Evolutionary conservation across 2,888 invertebrate species (phyloP), one percentile per base, ranked within the genome.

Genomic region (Diadromus collaris): DNA sequence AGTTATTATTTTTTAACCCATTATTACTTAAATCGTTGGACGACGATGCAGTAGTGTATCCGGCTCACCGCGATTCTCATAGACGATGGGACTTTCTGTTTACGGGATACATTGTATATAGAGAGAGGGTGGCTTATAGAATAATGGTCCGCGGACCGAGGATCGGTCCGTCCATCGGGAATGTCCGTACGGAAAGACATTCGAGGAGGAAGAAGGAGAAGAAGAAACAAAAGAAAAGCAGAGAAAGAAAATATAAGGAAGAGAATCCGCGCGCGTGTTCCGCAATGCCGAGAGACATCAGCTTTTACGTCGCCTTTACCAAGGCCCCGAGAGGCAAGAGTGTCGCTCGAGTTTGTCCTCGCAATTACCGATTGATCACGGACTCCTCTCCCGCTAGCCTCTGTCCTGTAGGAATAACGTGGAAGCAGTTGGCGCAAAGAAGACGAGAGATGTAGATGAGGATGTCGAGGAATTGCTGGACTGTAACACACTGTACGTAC

Each of bases 331-430:
- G 46, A 68, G 56, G 64, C 44, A 65, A 67, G 38, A 63, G 60
- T 63, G 67, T 67, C 86, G 83, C 84, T 83, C 82, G 83, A 82
- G 81, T 85, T 86, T 83, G 76, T 79, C 79, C 81, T 81, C 80
- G 85, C 84, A 87, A 87, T 88, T 87, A 88, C 86, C 88, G 82
- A 88, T 88, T 87, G 87, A 84, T 71, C 86, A 87, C 87, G 88
- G 85, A 83, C 79, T 79, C 76, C 77, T 34, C 38, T 41, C 4
- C 38, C 4, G 13, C 38, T 41, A 16, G 5, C 38, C 38, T 4
- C 13, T 41, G 68, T 70, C 65, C 68, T 68, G 65, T 69, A 58
- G 56, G 61, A 27, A 83, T 79, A 80, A 83, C 82, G 83, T 78
- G 81, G 82, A 84, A 82, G 64, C 82, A 80, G 81, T 81, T 82